Evolutionary conservation across 2,797 vertebrate species (phyloP), one percentile per base, ranked within the genome.

Genomic region (Megaceryle alcyon): DNA sequence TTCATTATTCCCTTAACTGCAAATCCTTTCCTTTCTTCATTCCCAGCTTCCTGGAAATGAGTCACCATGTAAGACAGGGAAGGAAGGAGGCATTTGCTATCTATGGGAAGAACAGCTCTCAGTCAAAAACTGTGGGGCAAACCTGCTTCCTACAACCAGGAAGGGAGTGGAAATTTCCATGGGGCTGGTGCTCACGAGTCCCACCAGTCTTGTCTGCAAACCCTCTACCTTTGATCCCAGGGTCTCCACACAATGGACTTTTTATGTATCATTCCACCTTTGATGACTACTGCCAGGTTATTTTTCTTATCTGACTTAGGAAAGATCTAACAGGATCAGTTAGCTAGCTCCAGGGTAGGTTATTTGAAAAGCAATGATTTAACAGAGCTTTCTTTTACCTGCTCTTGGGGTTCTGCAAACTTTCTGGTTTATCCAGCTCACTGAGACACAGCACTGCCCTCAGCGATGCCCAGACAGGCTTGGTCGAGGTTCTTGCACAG

Each of bases 331-430:
- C 85, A 95, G 89, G 88, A 92, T 96, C 96, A 92, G 92, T 92
- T 92, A 94, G 77, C 70, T 92, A 86, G 96, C 94, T 94, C 33
- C 64, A 29, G 88, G 91, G 82, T 90, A 96, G 90, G 83, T 95
- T 94, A 95, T 96, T 96, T 94, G 96, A 96, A 96, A 97, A 90
- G 91, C 87, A 96, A 91, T 94, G 85, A 94, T 94, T 96, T 95
- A 91, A 77, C 57, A 96, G 60, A 78, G 78, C 86, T 95, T 88
- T 86, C 80, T 94, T 93, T 93, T 88, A 59, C 92, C 91, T 86
- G 46, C 54, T 89, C 37, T 86, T 86, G 71, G 77, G 71, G 41
- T 84, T 95, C 75, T 80, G 80, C 90, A 93, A 82, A 64, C 70
- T 49, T 95, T 93, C 94, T 82, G 41, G 88, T 93, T 94, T 46